Conservation (phyloP, 2,113 vertebrate species). For the Tichodroma muraria region DNA sequence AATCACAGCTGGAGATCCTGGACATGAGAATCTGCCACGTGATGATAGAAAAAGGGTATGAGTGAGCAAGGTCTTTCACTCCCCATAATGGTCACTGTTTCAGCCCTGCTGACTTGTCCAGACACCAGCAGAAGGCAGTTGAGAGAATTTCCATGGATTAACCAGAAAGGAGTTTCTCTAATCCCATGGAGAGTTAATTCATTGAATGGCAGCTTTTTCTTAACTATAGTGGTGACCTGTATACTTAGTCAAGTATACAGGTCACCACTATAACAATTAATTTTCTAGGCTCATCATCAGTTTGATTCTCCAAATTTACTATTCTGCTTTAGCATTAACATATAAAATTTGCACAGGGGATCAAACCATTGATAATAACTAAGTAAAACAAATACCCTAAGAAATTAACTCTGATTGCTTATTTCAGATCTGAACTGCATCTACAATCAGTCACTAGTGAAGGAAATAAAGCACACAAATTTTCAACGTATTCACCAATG, state of each 20-base stretch:
- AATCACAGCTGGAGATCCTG: not conserved
- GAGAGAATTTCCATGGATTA: not conserved
- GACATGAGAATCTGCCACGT: not conserved
- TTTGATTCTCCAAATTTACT: not conserved
- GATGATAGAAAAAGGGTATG: not conserved
- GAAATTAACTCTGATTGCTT: not conserved
- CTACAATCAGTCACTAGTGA: not conserved
- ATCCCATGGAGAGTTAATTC: not conserved
- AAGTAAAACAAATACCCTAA: not conserved
- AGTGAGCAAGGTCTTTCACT: not conserved
- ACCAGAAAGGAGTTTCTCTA: not conserved
- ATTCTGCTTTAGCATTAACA: not conserved
- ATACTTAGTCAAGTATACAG: no score
- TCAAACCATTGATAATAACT: not conserved
- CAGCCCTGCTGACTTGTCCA: not conserved
- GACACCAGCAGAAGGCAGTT: not conserved
- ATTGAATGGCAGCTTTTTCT: not conserved
- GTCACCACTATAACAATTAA: not conserved
- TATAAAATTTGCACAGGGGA: not conserved
- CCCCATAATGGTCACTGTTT: not conserved
- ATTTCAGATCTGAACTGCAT: not conserved
- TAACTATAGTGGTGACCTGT: no score
- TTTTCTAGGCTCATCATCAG: not conserved
- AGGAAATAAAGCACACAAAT: not conserved
- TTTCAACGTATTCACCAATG: not conserved